These are phyloP conservation scores for Tyrannus savana DNA, from an alignment of 2,113 vertebrate species.

Conservation along the genomic window DNA sequence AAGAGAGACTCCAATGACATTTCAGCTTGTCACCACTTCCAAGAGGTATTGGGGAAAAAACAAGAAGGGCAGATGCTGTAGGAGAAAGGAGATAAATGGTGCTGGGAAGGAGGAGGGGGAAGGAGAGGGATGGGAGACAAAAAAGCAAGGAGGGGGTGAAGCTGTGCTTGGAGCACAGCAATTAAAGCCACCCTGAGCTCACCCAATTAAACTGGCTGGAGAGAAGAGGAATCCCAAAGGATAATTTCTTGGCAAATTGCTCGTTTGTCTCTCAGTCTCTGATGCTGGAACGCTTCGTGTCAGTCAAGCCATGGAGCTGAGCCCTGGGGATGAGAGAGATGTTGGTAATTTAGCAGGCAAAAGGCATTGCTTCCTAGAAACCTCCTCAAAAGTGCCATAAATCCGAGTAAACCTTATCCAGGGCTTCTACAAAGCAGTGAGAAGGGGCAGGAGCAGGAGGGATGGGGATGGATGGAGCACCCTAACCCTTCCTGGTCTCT, in stretches of 20 bases:
- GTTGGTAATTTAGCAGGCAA: background rate
- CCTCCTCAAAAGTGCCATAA: background rate
- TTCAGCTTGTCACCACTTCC: constrained; percentile 43
- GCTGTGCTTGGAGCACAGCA: background rate
- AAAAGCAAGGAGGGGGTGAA: background rate
- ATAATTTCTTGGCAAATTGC: constrained; percentile 16
- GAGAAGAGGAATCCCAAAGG: constrained; percentile 18
- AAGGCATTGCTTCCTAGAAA: background rate
- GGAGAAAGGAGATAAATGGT: background rate
- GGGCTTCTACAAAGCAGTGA: background rate
- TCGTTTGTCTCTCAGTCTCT: background rate
- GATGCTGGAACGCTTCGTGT: background rate
- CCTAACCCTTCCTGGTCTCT: background rate
- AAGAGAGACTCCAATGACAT: background rate
- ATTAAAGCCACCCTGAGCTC: constrained; percentile 38
- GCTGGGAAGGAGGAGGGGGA: background rate
- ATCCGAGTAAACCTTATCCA: background rate
- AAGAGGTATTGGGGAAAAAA: background rate
- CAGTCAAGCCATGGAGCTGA: background rate
- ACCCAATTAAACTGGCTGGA: background rate
- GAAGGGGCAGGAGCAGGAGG: background rate
- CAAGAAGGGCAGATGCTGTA: background rate
- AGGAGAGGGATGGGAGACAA: background rate
- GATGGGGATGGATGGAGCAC: background rate
- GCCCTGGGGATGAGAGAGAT: background rate